phyloP scores from a whole-genome alignment of 2,113 vertebrate genomes.

The Eublepharis macularius region DNA sequence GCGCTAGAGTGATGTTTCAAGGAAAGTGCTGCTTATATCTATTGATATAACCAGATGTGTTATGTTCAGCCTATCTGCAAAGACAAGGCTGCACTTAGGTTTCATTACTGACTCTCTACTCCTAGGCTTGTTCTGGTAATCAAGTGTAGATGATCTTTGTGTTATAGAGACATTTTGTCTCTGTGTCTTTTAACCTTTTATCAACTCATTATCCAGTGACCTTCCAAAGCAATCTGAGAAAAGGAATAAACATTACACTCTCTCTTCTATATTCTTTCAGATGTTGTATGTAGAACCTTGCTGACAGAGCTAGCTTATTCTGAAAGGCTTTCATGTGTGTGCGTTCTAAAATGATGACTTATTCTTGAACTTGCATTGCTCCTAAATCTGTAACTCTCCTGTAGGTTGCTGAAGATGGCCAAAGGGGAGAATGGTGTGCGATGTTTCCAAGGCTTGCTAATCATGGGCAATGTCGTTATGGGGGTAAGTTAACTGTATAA shows the following conservation, averaged over 20 bases:
- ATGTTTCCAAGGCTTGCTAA: constrained; percentile 76
- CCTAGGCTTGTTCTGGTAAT: neutral
- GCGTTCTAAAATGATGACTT: too few species aligned
- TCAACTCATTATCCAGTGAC: neutral
- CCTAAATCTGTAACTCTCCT: neutral
- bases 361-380: neutral
- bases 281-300: neutral
- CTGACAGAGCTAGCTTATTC: neutral
- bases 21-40: neutral
- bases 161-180: neutral
- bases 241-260: neutral
- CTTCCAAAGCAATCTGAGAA: neutral
- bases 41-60: neutral
- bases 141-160: neutral
- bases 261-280: neutral
- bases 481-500: constrained; percentile 73
- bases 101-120: neutral
- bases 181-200: neutral
- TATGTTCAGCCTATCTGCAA: neutral
- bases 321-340: neutral
- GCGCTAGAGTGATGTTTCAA: neutral
- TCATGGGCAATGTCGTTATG: constrained; percentile 78
- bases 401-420: constrained; percentile 70
- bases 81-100: neutral
- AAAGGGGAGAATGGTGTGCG: constrained; percentile 66